A percentile compares a stretch with the other conserved stretches of the same genome.
Conservation (phyloP, 1,140 invertebrate genomes). For the Drosophila bocki region DNA sequence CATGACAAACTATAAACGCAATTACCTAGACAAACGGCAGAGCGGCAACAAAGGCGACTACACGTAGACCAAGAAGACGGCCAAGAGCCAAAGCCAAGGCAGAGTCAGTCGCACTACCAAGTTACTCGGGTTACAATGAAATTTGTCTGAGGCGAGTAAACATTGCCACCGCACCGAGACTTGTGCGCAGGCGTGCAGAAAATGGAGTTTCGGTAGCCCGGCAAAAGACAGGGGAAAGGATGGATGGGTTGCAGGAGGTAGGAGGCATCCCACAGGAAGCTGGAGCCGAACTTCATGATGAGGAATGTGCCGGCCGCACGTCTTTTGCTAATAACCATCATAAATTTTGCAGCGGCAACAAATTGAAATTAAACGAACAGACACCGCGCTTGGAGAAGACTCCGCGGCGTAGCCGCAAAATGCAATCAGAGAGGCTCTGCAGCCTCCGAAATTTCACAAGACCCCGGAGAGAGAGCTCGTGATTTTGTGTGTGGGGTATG, state of each 20-base stretch:
- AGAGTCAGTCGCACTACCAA: slow-evolving; percentile 67
- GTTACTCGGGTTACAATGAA: slow-evolving; percentile 85
- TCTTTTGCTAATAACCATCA: slow-evolving; percentile 85
- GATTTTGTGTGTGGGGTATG: slow-evolving; percentile 46
- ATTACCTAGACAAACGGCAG: slow-evolving; percentile 73
- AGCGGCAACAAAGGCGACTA: slow-evolving; percentile 69
- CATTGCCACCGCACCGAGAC: slow-evolving; percentile 67
- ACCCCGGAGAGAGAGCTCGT: slow-evolving; percentile 20
- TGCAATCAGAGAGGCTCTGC: slow-evolving; percentile 65
- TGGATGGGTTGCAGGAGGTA: neutral
- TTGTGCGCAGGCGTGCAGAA: slow-evolving; percentile 63
- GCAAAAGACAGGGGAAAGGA: neutral
- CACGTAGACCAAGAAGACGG: slow-evolving; percentile 23
- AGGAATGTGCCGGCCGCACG: slow-evolving; percentile 81
- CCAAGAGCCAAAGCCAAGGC: slow-evolving; percentile 19
- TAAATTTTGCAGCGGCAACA: slow-evolving; percentile 83
- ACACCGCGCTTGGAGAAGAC: slow-evolving; percentile 27
- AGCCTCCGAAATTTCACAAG: slow-evolving; percentile 4
- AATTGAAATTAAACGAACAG: slow-evolving; percentile 84
- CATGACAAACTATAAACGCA: slow-evolving; percentile 76
- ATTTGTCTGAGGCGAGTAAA: slow-evolving; percentile 83
- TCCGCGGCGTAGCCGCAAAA: slow-evolving; percentile 61
- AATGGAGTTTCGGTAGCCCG: slow-evolving; percentile 76
- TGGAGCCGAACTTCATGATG: slow-evolving; percentile 47
- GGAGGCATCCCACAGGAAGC: slow-evolving; percentile 57